Evolutionary conservation across 2,113 vertebrate genomes (phyloP).

Genomic region (Crotophaga sulcirostris): DNA sequence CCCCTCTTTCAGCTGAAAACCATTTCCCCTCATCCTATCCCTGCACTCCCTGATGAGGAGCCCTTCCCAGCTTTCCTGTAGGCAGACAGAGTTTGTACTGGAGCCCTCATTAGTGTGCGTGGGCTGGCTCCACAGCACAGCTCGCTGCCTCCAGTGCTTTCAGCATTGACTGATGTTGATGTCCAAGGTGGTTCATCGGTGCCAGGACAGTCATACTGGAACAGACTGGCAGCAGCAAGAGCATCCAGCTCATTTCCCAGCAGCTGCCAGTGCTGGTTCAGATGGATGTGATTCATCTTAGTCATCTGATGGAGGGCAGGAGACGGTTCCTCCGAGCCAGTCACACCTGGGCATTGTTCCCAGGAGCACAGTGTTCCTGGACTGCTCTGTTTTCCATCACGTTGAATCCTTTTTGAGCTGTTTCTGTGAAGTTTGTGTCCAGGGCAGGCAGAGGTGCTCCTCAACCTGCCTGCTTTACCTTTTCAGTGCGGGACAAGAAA

Average conservation of each 20-base stretch:
- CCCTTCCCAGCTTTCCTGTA: too few species aligned
- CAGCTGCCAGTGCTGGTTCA: not conserved
- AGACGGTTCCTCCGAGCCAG: fast-evolving
- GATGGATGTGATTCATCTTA: not conserved
- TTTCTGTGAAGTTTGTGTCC: fast-evolving
- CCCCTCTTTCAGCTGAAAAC: too few species aligned
- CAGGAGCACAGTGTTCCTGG: not conserved
- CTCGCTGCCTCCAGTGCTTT: not conserved
- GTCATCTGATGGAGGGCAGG: not conserved
- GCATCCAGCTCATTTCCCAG: not conserved
- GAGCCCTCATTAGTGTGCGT: fast-evolving
- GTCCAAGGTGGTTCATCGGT: not conserved
- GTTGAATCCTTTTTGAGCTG: not conserved
- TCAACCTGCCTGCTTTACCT: not conserved
- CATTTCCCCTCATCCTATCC: too few species aligned
- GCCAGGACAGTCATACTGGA: not conserved
- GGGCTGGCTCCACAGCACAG: not conserved
- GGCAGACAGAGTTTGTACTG: not conserved
- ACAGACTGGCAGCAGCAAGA: not conserved
- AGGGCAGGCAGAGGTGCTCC: too few species aligned
- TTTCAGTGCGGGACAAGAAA: constrained; percentile 85
- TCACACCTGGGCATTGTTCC: fast-evolving
- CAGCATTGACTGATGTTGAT: not conserved
- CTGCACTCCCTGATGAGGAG: too few species aligned
- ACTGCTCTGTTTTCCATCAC: not conserved